Evolutionary conservation across 2,888 invertebrate species (phyloP).

Genomic region (Oasisia sp.): DNA sequence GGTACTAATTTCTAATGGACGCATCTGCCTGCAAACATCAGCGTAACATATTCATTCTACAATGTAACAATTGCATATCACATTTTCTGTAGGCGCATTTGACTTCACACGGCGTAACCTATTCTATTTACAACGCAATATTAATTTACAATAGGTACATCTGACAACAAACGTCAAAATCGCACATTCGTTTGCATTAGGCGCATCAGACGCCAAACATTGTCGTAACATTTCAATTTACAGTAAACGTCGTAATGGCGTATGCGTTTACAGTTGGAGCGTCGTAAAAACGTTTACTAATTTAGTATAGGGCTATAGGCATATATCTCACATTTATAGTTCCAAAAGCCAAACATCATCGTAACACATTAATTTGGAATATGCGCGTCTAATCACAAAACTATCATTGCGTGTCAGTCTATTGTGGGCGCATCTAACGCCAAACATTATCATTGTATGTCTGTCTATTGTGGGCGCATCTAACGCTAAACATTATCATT

Average conservation of each 20-base stretch:
- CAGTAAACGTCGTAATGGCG: background rate
- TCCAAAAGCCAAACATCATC: background rate
- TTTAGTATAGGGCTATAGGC: background rate
- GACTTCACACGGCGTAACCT: too few species aligned
- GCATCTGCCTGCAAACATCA: background rate
- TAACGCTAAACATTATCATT: background rate
- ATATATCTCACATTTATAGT: too few species aligned
- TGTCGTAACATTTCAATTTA: background rate
- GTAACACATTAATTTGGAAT: background rate
- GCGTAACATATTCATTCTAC: background rate
- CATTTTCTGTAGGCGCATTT: too few species aligned
- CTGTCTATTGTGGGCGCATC: background rate
- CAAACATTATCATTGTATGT: too few species aligned
- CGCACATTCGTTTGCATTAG: background rate
- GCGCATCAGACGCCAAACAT: background rate
- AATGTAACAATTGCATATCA: too few species aligned
- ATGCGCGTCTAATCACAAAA: background rate
- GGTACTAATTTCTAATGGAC: too few species aligned
- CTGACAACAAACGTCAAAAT: background rate
- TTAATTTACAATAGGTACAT: background rate
- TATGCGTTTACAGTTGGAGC: background rate
- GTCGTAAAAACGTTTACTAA: background rate
- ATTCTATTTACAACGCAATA: background rate
- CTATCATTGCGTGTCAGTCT: background rate
- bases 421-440: too few species aligned